Conservation (phyloP, 1,140 invertebrate species). For the Samia ricini region DNA sequence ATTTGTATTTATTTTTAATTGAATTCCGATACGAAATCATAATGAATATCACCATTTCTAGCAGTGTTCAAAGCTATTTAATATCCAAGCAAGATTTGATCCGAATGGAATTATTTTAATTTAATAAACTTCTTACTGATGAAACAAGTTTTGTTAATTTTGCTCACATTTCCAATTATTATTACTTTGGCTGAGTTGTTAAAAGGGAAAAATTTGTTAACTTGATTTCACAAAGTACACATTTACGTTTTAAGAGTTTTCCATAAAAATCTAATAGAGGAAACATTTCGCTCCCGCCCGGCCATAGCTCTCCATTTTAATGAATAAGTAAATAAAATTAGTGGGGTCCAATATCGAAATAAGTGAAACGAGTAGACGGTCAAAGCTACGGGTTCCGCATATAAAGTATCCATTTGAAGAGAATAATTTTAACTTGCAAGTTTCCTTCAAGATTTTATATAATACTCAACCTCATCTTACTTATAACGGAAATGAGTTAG, state of each 20-base stretch:
- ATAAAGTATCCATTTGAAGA: constrained; percentile 63
- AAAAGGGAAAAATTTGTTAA: background rate
- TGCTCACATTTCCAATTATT: background rate
- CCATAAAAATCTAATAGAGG: constrained; percentile 51
- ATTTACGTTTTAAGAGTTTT: constrained; percentile 33
- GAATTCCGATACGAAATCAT: background rate
- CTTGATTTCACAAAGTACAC: background rate
- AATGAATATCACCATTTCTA: background rate
- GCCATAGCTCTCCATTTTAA: constrained; percentile 63
- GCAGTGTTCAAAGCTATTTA: background rate
- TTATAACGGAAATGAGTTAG: constrained; percentile 25
- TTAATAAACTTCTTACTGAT: background rate
- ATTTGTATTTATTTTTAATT: background rate
- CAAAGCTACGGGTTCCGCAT: constrained; percentile 53
- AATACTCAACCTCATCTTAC: constrained; percentile 30
- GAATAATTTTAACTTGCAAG: constrained; percentile 48
- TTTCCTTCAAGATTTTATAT: constrained; percentile 37
- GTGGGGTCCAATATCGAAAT: constrained; percentile 66
- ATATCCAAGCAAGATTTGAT: background rate
- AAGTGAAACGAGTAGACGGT: constrained; percentile 55
- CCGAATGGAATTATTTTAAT: background rate
- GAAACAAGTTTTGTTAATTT: background rate
- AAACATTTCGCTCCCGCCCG: constrained; percentile 37
- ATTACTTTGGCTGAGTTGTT: background rate
- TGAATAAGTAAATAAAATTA: constrained; percentile 75